Base-by-base conservation (phyloP, 2,113 vertebrate species). In the Telmatochromis brichardi region DNA sequence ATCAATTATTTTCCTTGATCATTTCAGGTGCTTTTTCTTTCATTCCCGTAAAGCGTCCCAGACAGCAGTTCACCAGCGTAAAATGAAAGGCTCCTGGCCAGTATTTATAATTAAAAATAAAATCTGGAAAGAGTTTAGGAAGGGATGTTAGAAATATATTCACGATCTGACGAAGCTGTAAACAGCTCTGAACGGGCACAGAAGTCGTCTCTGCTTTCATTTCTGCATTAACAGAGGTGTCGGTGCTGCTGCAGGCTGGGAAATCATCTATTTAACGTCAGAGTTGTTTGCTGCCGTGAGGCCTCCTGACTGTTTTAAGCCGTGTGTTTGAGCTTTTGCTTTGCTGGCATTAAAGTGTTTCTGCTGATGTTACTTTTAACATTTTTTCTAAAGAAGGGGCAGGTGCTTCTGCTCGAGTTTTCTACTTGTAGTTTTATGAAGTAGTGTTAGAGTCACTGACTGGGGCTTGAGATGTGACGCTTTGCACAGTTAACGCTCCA, bases 401-500 rank as follows among this genome's bases (percentile, higher is more conserved):
- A 94, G 94, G 92, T 94, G 94, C 92, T 94, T 80, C 80, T 73
- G 86, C 81, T 31, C 81, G 26, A 76, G 13, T 87, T 93, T 80
- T 87, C 86, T 85, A 80, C 87, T 87, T 92, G 90, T 90, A 92
- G 54, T 93, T 94, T 94, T 92, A 93, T 92, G 84, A 94, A 92
- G 91, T 76, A 81, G 86, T 58, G 92, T 94, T 83, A 95, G 91
- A 93, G 92, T 92, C 95, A 93, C 89, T 88, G 93, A 92, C 92
- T 88, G 86, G 92, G 90, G 87, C 92, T 93, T 21, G 86, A 90
- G 92, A 92, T 94, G 93, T 95, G 93, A 94, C 87, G 93, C 95
- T 94, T 95, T 91, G 93, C 93, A 93, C 92, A 90, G 93, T 91
- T 94, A 93, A 88, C 92, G 94, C 95, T 96, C 94, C 96, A 96